Conservation (phyloP, 2,797 vertebrate species). For the Platyrinchus mystaceus region DNA sequence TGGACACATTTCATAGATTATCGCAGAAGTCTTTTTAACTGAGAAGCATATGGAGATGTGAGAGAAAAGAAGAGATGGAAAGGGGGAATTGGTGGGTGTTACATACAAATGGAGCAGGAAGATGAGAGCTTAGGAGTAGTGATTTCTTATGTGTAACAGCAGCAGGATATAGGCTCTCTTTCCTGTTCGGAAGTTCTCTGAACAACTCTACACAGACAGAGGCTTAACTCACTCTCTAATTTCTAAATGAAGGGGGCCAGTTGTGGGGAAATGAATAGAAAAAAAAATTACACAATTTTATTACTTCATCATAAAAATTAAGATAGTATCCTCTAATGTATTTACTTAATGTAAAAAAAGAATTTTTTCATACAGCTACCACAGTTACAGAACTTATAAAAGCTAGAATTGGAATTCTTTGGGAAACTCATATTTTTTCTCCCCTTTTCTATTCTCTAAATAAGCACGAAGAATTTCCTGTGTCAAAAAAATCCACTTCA, state of each 20-base stretch:
- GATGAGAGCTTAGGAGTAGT: not conserved
- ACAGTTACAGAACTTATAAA: not conserved
- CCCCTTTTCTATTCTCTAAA: not conserved
- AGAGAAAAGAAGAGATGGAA: not conserved
- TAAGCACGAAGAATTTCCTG: not conserved
- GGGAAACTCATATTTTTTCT: not conserved
- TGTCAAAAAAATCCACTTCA: not conserved
- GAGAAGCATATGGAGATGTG: conserved; percentile 30
- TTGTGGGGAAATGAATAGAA: not conserved
- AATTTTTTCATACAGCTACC: not conserved
- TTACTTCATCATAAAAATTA: not conserved
- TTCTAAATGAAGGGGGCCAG: not conserved
- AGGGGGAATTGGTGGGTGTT: not conserved
- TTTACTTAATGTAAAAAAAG: not conserved
- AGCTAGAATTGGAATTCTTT: not conserved
- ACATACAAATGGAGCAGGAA: not conserved
- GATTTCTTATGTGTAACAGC: conserved; percentile 6
- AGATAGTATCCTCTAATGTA: not conserved
- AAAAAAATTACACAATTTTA: not conserved
- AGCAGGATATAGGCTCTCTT: not conserved
- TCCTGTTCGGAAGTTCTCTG: not conserved
- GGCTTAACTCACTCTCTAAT: not conserved
- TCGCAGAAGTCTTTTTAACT: not conserved
- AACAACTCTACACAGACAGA: not conserved
- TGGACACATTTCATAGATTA: conserved; percentile 46